phyloP scores from a whole-genome alignment of 2,888 invertebrate genomes.

The Caenorhabditis zanzibari region DNA sequence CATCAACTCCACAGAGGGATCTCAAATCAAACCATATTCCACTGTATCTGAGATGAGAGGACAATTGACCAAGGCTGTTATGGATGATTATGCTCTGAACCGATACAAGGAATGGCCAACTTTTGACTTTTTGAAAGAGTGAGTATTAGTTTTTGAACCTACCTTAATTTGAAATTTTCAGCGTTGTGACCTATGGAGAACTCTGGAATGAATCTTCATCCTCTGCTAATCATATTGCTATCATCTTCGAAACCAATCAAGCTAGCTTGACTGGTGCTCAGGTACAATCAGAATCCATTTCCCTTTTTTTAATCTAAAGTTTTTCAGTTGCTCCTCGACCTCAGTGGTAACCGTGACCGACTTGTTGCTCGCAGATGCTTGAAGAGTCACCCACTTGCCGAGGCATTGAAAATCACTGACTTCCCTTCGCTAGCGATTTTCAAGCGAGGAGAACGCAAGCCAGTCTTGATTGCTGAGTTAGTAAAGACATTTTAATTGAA shows the following conservation, averaged over 20 bases:
- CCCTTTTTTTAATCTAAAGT: background rate
- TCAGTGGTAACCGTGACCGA: constrained; percentile 73
- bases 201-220: constrained; percentile 77
- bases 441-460: constrained; percentile 79
- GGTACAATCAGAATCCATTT: constrained; percentile 44
- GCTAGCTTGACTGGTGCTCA: constrained; percentile 80
- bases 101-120: constrained; percentile 82
- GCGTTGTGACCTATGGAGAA: constrained; percentile 80
- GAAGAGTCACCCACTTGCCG: constrained; percentile 78
- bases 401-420: constrained; percentile 80
- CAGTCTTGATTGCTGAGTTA: constrained; percentile 80
- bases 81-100: constrained; percentile 80
- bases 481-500: background rate
- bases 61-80: constrained; percentile 76
- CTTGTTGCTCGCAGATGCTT: constrained; percentile 76
- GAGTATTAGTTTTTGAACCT: constrained; percentile 39
- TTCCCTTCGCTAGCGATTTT: constrained; percentile 82
- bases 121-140: constrained; percentile 81
- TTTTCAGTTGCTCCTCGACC: constrained; percentile 79
- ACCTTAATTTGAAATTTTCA: constrained; percentile 54
- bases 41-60: constrained; percentile 81
- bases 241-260: constrained; percentile 80
- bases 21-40: constrained; percentile 77
- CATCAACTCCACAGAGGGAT: constrained; percentile 71
- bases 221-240: constrained; percentile 75